Conservation (phyloP, 2,797 vertebrate species). For the Pempheris klunzingeri region DNA sequence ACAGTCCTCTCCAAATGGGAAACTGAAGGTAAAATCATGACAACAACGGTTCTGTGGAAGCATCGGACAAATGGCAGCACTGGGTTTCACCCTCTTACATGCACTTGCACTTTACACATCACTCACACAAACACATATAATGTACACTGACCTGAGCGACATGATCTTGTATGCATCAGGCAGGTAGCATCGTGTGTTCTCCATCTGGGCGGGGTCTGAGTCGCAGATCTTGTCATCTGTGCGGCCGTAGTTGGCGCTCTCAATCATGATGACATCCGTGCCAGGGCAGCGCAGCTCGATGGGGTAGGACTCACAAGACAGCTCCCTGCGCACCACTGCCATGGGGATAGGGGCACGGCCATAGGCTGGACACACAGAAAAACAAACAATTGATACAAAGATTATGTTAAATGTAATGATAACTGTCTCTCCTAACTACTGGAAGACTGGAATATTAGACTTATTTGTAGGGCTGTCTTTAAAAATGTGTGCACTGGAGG, state of each 20-base stretch:
- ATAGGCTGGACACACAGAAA: slow-evolving; percentile 84
- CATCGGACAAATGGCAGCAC: background rate
- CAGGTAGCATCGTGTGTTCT: slow-evolving; percentile 98
- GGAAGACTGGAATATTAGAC: background rate
- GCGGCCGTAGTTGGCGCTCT: slow-evolving; percentile 99
- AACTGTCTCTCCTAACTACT: background rate
- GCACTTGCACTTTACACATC: background rate
- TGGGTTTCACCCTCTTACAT: slow-evolving; percentile 1
- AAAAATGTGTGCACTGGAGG: slow-evolving; percentile 27
- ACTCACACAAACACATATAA: background rate
- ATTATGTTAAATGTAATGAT: background rate
- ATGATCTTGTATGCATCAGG: slow-evolving; percentile 99
- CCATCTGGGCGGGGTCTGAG: slow-evolving; percentile 99
- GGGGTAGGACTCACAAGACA: slow-evolving; percentile 98
- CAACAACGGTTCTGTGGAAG: too few species aligned
- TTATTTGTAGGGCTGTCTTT: slow-evolving; percentile 19
- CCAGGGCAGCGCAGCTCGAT: slow-evolving; percentile 98
- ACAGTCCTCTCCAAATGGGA: background rate
- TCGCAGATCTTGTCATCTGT: slow-evolving; percentile 99
- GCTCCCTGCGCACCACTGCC: slow-evolving; percentile 97
- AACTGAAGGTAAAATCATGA: too few species aligned
- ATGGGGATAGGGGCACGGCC: slow-evolving; percentile 97
- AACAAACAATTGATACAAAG: slow-evolving; percentile 11
- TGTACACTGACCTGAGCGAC: slow-evolving; percentile 92
- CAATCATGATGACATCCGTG: slow-evolving; percentile 99